Evolutionary conservation across 2,888 invertebrate species (phyloP).

Genomic region (Sipunculus nudus): DNA sequence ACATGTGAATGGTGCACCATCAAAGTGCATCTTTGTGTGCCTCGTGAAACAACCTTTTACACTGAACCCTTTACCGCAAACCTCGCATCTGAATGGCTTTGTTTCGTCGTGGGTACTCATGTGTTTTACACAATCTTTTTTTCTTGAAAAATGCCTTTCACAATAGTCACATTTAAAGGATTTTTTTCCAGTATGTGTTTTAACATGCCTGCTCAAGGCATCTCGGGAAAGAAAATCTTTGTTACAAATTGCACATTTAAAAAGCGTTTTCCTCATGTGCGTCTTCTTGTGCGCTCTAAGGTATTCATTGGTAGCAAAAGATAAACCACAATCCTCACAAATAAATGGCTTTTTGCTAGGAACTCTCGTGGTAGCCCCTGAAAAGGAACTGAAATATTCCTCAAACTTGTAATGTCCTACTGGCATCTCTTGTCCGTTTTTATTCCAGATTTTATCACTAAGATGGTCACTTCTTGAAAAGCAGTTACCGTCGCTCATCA

Average conservation of each 20-base stretch:
- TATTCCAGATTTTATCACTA: too few relatives aligned
- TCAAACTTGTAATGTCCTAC: too few relatives aligned
- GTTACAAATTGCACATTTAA: neutral
- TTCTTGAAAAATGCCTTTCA: neutral
- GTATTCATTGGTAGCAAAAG: neutral
- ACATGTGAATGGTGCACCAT: too few relatives aligned
- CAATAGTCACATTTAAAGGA: constrained; percentile 4
- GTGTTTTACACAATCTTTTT: constrained; percentile 4
- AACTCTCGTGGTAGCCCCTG: too few relatives aligned
- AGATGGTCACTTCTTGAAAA: too few relatives aligned
- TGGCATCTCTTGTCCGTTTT: too few relatives aligned
- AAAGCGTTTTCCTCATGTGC: neutral
- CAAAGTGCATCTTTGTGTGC: too few relatives aligned
- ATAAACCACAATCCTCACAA: constrained; percentile 12
- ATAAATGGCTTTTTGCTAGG: constrained; percentile 12
- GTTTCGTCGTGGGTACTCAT: constrained; percentile 11
- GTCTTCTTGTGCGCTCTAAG: neutral
- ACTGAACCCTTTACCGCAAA: constrained; percentile 16
- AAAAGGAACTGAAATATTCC: too few relatives aligned
- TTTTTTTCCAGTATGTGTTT: neutral
- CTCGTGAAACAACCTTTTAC: neutral
- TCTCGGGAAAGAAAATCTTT: neutral
- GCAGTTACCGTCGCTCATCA: too few relatives aligned
- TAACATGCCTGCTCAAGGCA: constrained; percentile 3
- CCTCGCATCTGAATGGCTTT: constrained; percentile 11